Conservation (phyloP, 1,140 invertebrate species). For the Galendromus occidentalis region DNA sequence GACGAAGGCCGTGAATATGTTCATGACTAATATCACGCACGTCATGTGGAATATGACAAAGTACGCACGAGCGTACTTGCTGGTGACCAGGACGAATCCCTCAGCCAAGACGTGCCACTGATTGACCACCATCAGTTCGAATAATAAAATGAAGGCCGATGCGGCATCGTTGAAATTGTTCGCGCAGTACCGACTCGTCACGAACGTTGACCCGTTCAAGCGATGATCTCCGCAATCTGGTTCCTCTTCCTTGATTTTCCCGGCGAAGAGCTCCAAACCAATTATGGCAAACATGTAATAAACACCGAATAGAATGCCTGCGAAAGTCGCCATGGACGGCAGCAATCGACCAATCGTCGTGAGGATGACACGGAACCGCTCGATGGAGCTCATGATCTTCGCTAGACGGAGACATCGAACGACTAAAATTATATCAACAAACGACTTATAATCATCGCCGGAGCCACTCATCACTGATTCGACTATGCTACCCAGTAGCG, state of each 20-base stretch:
- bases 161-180: conserved; percentile 36
- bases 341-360: conserved; percentile 32
- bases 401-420: conserved; percentile 31
- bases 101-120: conserved; percentile 36
- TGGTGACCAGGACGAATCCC: conserved; percentile 32
- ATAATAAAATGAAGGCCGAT: conserved; percentile 31
- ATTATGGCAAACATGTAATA: conserved; percentile 36
- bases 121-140: conserved; percentile 36
- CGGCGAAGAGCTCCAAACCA: conserved; percentile 34
- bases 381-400: conserved; percentile 32
- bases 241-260: conserved; percentile 26
- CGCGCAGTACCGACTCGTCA: conserved; percentile 30
- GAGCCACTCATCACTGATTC: conserved; percentile 22
- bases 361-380: conserved; percentile 33
- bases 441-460: neutral
- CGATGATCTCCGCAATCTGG: conserved; percentile 30
- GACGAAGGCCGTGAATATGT: conserved; percentile 37
- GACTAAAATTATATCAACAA: conserved; percentile 31
- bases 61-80: conserved; percentile 30
- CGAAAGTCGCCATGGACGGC: conserved; percentile 33
- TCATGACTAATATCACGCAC: conserved; percentile 34
- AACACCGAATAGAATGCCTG: conserved; percentile 33
- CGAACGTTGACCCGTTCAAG: conserved; percentile 28
- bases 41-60: conserved; percentile 34
- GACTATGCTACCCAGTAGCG: conserved; percentile 28